Base-by-base conservation (phyloP, 2,888 invertebrate species). In the Cheilosia urbana region DNA sequence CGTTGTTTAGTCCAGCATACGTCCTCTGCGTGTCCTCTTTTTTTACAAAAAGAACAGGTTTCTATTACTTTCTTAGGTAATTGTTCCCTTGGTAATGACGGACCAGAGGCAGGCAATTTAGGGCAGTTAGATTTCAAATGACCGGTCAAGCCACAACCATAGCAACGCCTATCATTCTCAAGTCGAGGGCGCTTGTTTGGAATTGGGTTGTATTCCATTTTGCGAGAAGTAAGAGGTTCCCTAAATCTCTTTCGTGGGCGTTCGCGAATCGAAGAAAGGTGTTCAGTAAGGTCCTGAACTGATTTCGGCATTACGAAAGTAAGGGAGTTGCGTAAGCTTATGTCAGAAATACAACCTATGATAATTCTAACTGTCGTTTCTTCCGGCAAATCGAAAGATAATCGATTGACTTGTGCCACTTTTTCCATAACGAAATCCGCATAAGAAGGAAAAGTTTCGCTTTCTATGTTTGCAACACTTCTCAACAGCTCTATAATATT, bases 221-320 rank as follows among this genome's bases (percentile, higher is more conserved):
- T 30, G 30, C 30, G 7, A 30, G 30, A 7, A 30, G 30, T 30
- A 30, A 7, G 30, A 30, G 30, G 7, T 6, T 60, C 42, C 17
- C n/a, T 42, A 42, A 60, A n/a, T 57, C 19, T 24, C 34, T 57
- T 57, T 7, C 57, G 68, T 24, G 45, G 55, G 19, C 24, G 34
- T 42, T 66, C 53, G 11, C 68, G 57, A 15, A 69, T 69, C 1
- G 68, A 69, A 5, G 30, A 40, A 15, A 69, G 53, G 45, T 69
- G 57, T 57, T 69, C 55, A 9, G 57, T 45, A 6, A 69, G 68
- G 19, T 69, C 68, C 42, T 57, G 68, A 11, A 69, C 19, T 13
- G 57, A 45, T 53, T 69, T 57, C 7, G 71, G 71, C 71, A 71
- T 71, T n/a, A 63, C 53, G 17, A 73, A 73, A 13, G 73, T 63